Base-by-base conservation (phyloP, 1,140 invertebrate species). In the Lepidurus arcticus region DNA sequence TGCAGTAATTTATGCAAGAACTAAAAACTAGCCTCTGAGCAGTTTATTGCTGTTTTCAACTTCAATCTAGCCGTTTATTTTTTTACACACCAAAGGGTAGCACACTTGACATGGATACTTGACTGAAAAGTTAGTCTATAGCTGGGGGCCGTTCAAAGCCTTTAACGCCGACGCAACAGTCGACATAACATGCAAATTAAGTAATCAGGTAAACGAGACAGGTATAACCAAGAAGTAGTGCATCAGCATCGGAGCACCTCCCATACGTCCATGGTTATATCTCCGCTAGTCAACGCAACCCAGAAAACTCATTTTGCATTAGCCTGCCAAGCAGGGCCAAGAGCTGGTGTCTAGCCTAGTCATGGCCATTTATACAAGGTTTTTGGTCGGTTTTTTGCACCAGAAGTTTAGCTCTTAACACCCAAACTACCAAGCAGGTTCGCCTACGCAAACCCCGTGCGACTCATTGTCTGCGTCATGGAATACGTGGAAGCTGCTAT, bases 321-420 rank as follows among this genome's bases (percentile, higher is more conserved):
- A 16, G 53, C 21, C 21, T 65, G 16, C 53, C 5, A 65, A 65
- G 53, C 53, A 21, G 21, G 53, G 16, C 53, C 21, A 7, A 21
- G 53, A 65, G 9, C 53, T 65, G 53, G 16, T 65, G 53, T 65
- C 53, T 65, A 65, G 53, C 53, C 53, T 65, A 65, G 53, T 65
- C 53, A 65, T 65, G 53, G 53, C 13, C 53, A 65, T 65, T 65
- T 65, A 65, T 65, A 65, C 53, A 65, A 65, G 53, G 53, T 65
- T 65, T 65, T 65, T 65, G 16, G 53, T 65, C 13, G 53, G 16
- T 65, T 65, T 65, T 65, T 13, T 65, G 53, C 53, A 65, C 53
- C 13, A 21, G 53, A 65, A 65, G 10, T 65, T 65, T 21, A 65
- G 53, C 13, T 11, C 53, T 65, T 65, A 65, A 65, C 53, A n/a